Conservation (phyloP, 1,140 invertebrate species). For the Physella acuta region DNA sequence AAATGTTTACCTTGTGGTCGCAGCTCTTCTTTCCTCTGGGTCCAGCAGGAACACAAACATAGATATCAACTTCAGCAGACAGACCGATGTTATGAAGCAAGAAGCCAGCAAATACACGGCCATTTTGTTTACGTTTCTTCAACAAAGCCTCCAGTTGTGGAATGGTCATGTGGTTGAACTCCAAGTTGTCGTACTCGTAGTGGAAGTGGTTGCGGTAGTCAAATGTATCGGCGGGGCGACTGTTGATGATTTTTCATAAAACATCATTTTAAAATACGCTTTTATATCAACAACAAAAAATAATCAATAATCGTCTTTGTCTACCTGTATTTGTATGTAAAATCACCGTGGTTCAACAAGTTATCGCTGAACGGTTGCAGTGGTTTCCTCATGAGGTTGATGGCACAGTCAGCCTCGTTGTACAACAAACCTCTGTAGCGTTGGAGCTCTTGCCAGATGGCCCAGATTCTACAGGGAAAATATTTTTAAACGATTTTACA, state of each 20-base stretch:
- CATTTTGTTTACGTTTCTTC: slow-evolving; percentile 17
- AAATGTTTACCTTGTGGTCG: slow-evolving; percentile 16
- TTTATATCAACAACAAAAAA: no score
- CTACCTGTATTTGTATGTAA: no score
- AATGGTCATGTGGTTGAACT: slow-evolving; percentile 28
- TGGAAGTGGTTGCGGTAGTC: slow-evolving; percentile 34
- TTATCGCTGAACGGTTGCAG: slow-evolving; percentile 33
- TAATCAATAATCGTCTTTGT: no score
- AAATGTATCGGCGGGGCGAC: slow-evolving; percentile 30
- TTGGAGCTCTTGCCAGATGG: slow-evolving; percentile 38
- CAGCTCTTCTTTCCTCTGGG: slow-evolving; percentile 17
- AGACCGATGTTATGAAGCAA: slow-evolving; percentile 30
- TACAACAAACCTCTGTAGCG: slow-evolving; percentile 22
- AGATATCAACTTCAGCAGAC: slow-evolving; percentile 28
- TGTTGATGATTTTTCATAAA: no score
- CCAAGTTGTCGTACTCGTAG: slow-evolving; percentile 35
- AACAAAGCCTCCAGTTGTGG: slow-evolving; percentile 29
- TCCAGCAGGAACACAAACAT: slow-evolving; percentile 27
- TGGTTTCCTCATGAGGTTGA: slow-evolving; percentile 26
- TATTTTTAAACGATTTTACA: no score
- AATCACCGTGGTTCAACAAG: no score
- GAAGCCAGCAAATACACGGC: slow-evolving; percentile 35
- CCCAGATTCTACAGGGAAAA: slow-evolving; percentile 35
- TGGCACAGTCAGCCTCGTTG: slow-evolving; percentile 17
- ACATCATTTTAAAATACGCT: no score